Evolutionary conservation across 23 tunicate genomes (phyloP).

Genomic region (Ascidia mentula): DNA sequence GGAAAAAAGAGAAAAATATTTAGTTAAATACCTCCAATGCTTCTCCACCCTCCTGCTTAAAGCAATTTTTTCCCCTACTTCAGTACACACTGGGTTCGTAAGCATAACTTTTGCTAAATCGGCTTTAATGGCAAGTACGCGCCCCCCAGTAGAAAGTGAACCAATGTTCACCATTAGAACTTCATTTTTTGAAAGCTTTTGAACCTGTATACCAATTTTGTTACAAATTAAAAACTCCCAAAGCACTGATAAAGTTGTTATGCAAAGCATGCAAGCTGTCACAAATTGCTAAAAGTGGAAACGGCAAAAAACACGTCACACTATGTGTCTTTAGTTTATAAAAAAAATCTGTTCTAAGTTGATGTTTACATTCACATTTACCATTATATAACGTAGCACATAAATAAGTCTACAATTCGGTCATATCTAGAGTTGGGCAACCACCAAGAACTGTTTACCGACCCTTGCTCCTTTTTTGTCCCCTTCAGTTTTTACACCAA

Average conservation of each 20-base stretch:
- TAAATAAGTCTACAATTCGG: no score
- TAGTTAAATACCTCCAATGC: slow-evolving; percentile 87
- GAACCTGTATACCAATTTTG: slow-evolving; percentile 41
- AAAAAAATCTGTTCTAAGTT: no score
- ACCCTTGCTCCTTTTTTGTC: slow-evolving; percentile 94
- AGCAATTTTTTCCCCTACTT: slow-evolving; percentile 97
- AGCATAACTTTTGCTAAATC: slow-evolving; percentile 89
- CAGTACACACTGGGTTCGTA: slow-evolving; percentile 93
- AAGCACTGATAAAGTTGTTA: no score
- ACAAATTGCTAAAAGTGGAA: no score
- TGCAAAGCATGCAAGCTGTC: no score
- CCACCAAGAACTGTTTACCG: no score
- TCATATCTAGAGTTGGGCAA: no score
- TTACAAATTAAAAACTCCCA: not conserved
- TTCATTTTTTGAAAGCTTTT: slow-evolving; percentile 91
- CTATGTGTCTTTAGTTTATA: no score
- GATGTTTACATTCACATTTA: no score
- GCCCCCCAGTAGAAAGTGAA: slow-evolving; percentile 92
- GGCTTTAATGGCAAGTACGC: slow-evolving; percentile 90
- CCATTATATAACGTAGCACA: no score
- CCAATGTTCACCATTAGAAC: slow-evolving; percentile 97
- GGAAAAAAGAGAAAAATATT: no score
- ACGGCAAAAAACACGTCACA: no score
- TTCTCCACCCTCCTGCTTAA: slow-evolving; percentile 91
- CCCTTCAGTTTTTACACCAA: slow-evolving; percentile 96